A percentile compares a stretch with the other conserved stretches of the same genome.
phyloP scores from a whole-genome alignment of 2,113 vertebrate genomes.

The Gavia stellata region DNA sequence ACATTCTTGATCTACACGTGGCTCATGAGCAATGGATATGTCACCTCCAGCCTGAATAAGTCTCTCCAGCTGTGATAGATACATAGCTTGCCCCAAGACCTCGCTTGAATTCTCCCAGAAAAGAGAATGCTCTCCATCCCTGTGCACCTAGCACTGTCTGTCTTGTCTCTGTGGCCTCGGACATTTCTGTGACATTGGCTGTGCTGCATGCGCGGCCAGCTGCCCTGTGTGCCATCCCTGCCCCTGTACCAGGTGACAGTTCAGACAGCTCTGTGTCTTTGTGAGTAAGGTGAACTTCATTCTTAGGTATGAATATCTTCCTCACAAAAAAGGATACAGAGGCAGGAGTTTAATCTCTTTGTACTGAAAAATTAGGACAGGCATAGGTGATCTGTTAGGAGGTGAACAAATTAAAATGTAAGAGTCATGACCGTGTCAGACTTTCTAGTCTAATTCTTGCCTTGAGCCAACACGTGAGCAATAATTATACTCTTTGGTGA shows the following conservation, averaged over 20 bases:
- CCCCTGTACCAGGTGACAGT: background rate
- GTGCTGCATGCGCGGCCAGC: accelerated
- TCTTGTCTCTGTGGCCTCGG: background rate
- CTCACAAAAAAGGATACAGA: background rate
- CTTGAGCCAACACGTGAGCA: background rate
- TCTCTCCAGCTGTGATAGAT: background rate
- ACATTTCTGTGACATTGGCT: background rate
- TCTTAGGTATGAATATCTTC: background rate
- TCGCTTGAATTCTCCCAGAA: background rate
- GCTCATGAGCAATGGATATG: background rate
- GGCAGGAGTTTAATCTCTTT: background rate
- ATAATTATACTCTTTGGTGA: conserved; percentile 12
- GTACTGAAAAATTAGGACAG: background rate
- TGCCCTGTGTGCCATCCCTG: background rate
- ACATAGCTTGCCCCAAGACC: background rate
- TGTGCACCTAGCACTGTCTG: background rate
- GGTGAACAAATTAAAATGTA: background rate
- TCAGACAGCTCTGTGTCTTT: background rate
- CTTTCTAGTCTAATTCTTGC: conserved; percentile 14
- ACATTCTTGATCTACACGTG: background rate
- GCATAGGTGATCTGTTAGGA: background rate
- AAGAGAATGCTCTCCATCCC: background rate
- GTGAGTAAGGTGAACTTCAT: background rate
- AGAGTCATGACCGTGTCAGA: background rate
- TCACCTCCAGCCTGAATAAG: background rate